These are phyloP conservation scores for Nephila pilipes DNA, from an alignment of 1,140 invertebrate genomes.

Conservation along the genomic window DNA sequence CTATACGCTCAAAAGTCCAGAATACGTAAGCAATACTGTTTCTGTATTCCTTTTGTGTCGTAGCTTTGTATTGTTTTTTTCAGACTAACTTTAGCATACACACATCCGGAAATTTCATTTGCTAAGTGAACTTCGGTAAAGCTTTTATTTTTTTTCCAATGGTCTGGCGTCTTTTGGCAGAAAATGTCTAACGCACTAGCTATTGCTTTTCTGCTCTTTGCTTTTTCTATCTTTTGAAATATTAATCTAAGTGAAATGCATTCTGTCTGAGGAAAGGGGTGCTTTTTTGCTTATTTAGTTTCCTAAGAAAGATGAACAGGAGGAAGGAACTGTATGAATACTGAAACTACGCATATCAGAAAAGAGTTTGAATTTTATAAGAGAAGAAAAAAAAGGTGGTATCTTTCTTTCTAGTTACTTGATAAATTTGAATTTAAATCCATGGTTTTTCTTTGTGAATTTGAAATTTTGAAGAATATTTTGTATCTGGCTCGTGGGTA, in stretches of 20 bases:
- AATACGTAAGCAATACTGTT: slow-evolving; percentile 10
- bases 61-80: background rate
- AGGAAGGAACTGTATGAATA: background rate
- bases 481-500: no score
- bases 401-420: background rate
- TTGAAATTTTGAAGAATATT: background rate
- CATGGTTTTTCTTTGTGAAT: no score
- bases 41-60: background rate
- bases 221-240: background rate
- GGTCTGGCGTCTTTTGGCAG: background rate
- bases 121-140: slow-evolving; percentile 36
- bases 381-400: no score
- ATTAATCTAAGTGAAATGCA: slow-evolving; percentile 49
- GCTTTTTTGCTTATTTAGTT: background rate
- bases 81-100: background rate
- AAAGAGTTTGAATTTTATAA: background rate
- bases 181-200: background rate
- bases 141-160: background rate
- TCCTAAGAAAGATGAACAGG: background rate
- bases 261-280: background rate
- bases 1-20: background rate
- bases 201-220: background rate
- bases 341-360: background rate
- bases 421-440: background rate
- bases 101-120: slow-evolving; percentile 47